Percentiles rank a stretch among this genome's conserved stretches.
Conservation (phyloP, 30 jellyfish, hydroid and myxozoan species). For the Pelagia noctiluca region DNA sequence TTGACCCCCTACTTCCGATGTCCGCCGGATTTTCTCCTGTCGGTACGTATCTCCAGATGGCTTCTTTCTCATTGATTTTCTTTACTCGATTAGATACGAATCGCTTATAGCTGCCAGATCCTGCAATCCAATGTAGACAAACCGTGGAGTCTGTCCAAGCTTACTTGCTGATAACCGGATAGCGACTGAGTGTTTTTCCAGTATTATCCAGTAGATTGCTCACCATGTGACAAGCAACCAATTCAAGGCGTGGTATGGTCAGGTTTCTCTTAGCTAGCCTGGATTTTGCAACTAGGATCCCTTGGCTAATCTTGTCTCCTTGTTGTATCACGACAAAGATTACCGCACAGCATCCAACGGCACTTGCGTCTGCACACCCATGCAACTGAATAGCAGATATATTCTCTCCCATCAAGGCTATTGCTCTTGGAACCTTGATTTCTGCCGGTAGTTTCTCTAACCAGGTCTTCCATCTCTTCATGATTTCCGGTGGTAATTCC, state of each 20-base stretch:
- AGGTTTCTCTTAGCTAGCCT: slow-evolving; percentile 34
- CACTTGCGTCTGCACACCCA: slow-evolving; percentile 48
- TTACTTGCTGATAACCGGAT: slow-evolving; percentile 1
- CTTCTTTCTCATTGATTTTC: slow-evolving; percentile 35
- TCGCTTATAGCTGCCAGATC: slow-evolving; percentile 10
- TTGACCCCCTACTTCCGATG: slow-evolving; percentile 39
- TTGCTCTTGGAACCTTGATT: slow-evolving; percentile 19
- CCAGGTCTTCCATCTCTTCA: slow-evolving; percentile 26
- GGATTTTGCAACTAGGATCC: slow-evolving; percentile 17
- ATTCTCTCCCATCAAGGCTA: slow-evolving; percentile 4
- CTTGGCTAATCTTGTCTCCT: slow-evolving; percentile 12
- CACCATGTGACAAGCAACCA: slow-evolving; percentile 41
- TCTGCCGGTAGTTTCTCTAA: not conserved
- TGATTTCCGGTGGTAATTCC: slow-evolving; percentile 1
- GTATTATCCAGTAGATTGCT: slow-evolving; percentile 37
- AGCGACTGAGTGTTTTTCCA: not conserved
- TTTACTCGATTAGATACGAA: slow-evolving; percentile 28
- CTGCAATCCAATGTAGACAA: slow-evolving; percentile 27
- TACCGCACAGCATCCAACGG: slow-evolving; percentile 10
- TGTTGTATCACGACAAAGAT: slow-evolving; percentile 25
- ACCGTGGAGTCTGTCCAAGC: slow-evolving; percentile 63
- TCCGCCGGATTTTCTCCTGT: slow-evolving; percentile 39
- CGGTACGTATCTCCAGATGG: slow-evolving; percentile 54
- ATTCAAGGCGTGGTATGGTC: slow-evolving; percentile 49
- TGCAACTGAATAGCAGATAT: slow-evolving; percentile 11